Evolutionary conservation across 2,113 vertebrate genomes (phyloP), one percentile per base, ranked within the genome.

Genomic region (Ochotona princeps): DNA sequence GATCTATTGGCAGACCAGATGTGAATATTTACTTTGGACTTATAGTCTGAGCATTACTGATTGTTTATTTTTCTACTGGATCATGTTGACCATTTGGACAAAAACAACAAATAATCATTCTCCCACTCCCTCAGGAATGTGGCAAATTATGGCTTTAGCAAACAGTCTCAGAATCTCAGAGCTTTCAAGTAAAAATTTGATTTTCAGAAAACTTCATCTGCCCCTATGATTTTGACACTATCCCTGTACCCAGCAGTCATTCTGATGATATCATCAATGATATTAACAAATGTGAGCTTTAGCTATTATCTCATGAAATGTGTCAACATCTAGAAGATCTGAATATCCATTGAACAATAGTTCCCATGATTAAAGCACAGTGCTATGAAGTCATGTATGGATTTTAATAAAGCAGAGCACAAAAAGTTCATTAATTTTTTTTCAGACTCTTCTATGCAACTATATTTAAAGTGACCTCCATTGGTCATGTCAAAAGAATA

Each of bases 281-380:
- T 66, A 89, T 35, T 73, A 78, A 90, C 32, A 87, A 90, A 49
- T 83, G 20, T 54, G 20, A 81, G 87, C 32, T 94, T 88, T 51
- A 95, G 21, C 61, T 90, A 79, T 80, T 35, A 3, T 11, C 44
- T 89, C 83, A 78, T 44, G 28, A 89, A 78, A 49, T 76, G 11
- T 89, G 49, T 69, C 30, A 82, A 79, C 32, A 74, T 67, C n/a
- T 63, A 28, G n/a, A 93, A 70, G 38, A 82, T 65, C n/a, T 84
- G 15, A 60, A 96, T 76, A 61, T 74, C 54, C 57, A 85, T 21
- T 78, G 87, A 88, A 72, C 8, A 90, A 49, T 75, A 79, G 44
- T 90, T 83, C 87, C 26, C 49, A 72, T 67, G n/a, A 84, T 76
- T 49, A 83, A 88, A 60, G 26, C 47, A 66, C 38, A 38, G 79